A percentile compares a stretch with the other conserved stretches of the same genome.
These are phyloP conservation scores for Rhinoderma darwinii DNA, from an alignment of 2,113 vertebrate species.

Conservation along the genomic window DNA sequence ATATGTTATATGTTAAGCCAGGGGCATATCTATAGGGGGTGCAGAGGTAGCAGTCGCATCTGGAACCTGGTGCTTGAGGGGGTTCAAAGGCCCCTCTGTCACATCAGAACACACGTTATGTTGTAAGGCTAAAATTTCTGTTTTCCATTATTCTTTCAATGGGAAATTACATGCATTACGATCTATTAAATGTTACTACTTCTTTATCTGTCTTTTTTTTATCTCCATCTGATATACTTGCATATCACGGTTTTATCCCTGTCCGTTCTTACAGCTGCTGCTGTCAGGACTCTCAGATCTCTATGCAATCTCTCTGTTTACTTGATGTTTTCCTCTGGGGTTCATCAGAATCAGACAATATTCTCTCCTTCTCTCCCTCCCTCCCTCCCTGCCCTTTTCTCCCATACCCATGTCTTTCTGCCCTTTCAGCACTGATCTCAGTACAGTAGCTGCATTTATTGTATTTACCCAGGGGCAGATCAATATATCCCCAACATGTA, in stretches of 20 bases:
- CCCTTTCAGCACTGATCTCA: background rate
- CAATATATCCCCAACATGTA: constrained; percentile 1
- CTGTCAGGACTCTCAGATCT: background rate
- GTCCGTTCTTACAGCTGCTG: background rate
- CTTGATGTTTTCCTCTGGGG: constrained; percentile 2
- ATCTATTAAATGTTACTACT: too few species aligned
- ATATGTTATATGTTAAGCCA: too few species aligned
- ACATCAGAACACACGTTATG: too few species aligned
- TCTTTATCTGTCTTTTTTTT: background rate
- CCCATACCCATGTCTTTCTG: background rate
- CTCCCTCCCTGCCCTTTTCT: background rate
- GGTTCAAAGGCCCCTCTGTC: too few species aligned
- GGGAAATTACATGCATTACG: too few species aligned
- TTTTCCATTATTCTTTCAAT: too few species aligned
- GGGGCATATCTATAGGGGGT: too few species aligned
- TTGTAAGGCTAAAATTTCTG: too few species aligned
- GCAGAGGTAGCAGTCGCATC: too few species aligned
- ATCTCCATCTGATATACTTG: background rate
- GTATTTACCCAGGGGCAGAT: background rate
- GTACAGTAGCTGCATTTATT: background rate
- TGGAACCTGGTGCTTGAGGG: too few species aligned
- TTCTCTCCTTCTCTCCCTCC: background rate
- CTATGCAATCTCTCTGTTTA: background rate
- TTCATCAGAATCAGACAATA: background rate
- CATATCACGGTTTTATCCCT: background rate